A percentile compares a stretch with the other conserved stretches of the same genome.
phyloP scores from a whole-genome alignment of 2,888 invertebrate species.

The Dascillus cervinus region DNA sequence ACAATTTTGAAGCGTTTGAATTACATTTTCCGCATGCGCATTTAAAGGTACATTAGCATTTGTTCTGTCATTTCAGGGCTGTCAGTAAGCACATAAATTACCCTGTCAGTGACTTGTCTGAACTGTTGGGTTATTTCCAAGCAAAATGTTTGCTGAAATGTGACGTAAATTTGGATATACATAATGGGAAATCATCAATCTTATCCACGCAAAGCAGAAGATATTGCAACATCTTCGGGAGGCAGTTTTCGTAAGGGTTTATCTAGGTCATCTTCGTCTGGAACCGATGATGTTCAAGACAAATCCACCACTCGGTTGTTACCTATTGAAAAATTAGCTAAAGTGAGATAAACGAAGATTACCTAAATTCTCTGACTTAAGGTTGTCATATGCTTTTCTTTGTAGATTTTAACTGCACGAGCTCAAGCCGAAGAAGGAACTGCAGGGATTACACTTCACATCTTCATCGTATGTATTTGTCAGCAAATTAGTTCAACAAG shows the following conservation, averaged over 20 bases:
- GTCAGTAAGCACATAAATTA: background rate
- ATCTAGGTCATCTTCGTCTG: conserved; percentile 56
- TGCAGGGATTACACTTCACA: conserved; percentile 60
- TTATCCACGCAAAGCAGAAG: conserved; percentile 29
- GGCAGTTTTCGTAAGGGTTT: conserved; percentile 45
- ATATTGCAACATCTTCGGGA: conserved; percentile 24
- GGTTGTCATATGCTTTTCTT: conserved; percentile 21
- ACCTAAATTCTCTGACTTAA: background rate
- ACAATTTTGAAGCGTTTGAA: background rate
- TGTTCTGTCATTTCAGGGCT: background rate
- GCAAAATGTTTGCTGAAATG: conserved; percentile 13
- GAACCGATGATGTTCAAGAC: conserved; percentile 50
- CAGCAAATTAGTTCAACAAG: conserved; percentile 5
- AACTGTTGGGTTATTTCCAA: no score
- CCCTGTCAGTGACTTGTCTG: background rate
- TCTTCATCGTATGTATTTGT: conserved; percentile 49
- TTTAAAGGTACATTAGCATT: background rate
- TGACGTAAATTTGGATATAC: conserved; percentile 9
- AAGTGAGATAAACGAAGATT: conserved; percentile 44
- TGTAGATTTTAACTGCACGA: conserved; percentile 61
- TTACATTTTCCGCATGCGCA: background rate
- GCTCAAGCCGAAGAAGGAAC: conserved; percentile 62
- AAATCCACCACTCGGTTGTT: conserved; percentile 57
- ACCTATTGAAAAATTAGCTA: conserved; percentile 68
- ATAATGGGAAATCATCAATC: conserved; percentile 40